These are phyloP conservation scores for Rhinatrema bivittatum DNA, from an alignment of 2,797 vertebrate genomes.

Conservation along the genomic window DNA sequence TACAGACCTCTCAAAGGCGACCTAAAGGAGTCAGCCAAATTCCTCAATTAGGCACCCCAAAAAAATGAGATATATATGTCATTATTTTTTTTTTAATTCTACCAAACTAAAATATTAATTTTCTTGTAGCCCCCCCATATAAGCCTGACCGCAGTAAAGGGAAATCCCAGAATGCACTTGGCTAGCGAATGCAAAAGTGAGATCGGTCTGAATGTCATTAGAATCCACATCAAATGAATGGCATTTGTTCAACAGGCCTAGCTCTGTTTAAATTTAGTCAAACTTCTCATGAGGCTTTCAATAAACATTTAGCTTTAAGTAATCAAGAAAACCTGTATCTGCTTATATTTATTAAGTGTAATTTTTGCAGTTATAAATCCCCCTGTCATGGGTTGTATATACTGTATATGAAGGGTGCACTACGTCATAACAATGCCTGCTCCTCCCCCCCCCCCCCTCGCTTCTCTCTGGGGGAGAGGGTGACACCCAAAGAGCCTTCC, in stretches of 20 bases:
- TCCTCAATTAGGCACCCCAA: slow-evolving; percentile 17
- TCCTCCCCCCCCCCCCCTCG: no score
- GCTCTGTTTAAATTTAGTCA: slow-evolving; percentile 43
- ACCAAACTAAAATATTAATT: slow-evolving; percentile 13
- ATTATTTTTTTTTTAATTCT: slow-evolving; percentile 8
- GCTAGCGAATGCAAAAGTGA: slow-evolving; percentile 30
- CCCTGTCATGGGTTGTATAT: slow-evolving; percentile 21
- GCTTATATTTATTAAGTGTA: slow-evolving; percentile 47
- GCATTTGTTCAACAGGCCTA: slow-evolving; percentile 29
- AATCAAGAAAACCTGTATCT: slow-evolving; percentile 51
- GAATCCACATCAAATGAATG: slow-evolving; percentile 41
- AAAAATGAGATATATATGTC: no score
- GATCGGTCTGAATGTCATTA: slow-evolving; percentile 25
- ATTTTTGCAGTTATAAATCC: slow-evolving; percentile 41
- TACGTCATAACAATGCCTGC: slow-evolving; percentile 14
- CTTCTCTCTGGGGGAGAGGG: slow-evolving; percentile 7
- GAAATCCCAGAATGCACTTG: slow-evolving; percentile 9
- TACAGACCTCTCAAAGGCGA: slow-evolving; percentile 1
- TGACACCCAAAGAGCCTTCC: slow-evolving; percentile 7
- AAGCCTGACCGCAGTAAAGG: slow-evolving; percentile 20
- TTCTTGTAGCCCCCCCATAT: slow-evolving; percentile 29
- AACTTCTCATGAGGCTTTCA: slow-evolving; percentile 47
- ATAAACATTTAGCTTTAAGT: slow-evolving; percentile 52
- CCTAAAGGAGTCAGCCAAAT: slow-evolving; percentile 8
- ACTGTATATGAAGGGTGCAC: slow-evolving; percentile 35